Base-by-base conservation (phyloP, 64 coral and sea anemone species). In the Pachyseris speciosa region DNA sequence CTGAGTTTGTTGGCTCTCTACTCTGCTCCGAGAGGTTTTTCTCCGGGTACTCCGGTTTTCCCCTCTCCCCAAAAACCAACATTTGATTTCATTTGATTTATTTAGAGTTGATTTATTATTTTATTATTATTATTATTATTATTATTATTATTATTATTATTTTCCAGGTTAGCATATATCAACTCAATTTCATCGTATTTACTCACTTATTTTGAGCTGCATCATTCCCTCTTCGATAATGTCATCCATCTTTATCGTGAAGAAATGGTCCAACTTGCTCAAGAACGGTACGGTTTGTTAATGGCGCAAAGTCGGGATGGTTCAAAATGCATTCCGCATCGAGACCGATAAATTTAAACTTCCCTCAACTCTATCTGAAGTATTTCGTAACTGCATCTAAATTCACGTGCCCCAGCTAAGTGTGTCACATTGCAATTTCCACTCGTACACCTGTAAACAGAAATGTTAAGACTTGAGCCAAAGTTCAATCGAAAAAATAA, bases 321-420 rank as follows among this genome's bases (percentile, higher is more conserved):
- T 34, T 37, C 3, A 68, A 3, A 28, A 5, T 68, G 0, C 64
- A 68, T 34, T 22, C 2, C 32, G 28, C 75, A 55, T 79, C 32
- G 45, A 79, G 43, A 24, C 75, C 43, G 26, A 25, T 34, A 51
- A 79, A 57, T 17, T 45, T 79, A 50, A 79, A 79, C 16, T 36
- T 38, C 26, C 39, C 44, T 31, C 44, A n/a, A n/a, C n/a, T n/a
- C 29, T 13, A 26, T n/a, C 45, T 22, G 13, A 30, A 8, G 5
- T 4, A 79, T 79, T 50, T 55, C 47, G 5, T 30, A 32, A 50
- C 75, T 53, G 44, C 75, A 78, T 5, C 47, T 24, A 50, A 53
- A 78, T 78, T 78, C 75, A 8, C 44, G 44, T 0, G n/a, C 51
- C 22, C 26, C 45, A 28, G 47, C 75, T 41, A 83, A 58, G 9